Conservation (phyloP, 92 coral and sea anemone genomes). For the Zoanthus sociatus region DNA sequence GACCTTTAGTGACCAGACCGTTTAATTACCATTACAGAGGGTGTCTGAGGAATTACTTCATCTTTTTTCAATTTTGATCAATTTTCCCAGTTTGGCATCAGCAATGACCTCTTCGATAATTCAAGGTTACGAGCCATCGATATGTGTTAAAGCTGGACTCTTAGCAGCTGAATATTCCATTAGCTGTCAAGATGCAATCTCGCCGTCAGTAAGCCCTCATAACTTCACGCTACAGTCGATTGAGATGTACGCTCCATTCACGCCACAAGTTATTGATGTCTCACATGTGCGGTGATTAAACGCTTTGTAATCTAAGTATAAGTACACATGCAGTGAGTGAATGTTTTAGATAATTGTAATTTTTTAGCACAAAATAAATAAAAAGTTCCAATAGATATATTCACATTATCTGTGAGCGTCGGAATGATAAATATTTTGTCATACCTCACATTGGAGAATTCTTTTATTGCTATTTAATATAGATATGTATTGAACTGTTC, state of each 20-base stretch:
- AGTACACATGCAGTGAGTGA: neutral
- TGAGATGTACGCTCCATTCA: conserved; percentile 67
- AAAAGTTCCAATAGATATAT: neutral
- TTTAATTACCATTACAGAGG: neutral
- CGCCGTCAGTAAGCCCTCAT: conserved; percentile 81
- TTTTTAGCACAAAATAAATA: no score
- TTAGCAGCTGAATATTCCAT: conserved; percentile 88
- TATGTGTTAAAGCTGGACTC: conserved; percentile 91
- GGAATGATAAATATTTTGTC: no score
- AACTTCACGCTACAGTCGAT: conserved; percentile 75
- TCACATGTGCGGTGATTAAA: conserved; percentile 41
- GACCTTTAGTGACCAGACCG: neutral
- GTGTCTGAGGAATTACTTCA: neutral
- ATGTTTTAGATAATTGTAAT: neutral
- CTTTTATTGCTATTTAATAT: no score
- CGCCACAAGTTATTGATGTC: conserved; percentile 70
- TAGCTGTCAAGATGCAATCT: conserved; percentile 77
- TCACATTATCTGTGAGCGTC: neutral
- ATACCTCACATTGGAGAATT: no score
- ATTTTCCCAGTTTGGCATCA: conserved; percentile 81
- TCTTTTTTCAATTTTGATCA: conserved; percentile 6
- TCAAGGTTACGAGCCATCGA: conserved; percentile 80
- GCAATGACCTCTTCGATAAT: conserved; percentile 84
- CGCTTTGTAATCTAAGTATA: neutral
- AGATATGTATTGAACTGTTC: no score